Evolutionary conservation across 2,113 vertebrate species (phyloP), one percentile per base, ranked within the genome.

Genomic region (Ictidomys tridecemlineatus): DNA sequence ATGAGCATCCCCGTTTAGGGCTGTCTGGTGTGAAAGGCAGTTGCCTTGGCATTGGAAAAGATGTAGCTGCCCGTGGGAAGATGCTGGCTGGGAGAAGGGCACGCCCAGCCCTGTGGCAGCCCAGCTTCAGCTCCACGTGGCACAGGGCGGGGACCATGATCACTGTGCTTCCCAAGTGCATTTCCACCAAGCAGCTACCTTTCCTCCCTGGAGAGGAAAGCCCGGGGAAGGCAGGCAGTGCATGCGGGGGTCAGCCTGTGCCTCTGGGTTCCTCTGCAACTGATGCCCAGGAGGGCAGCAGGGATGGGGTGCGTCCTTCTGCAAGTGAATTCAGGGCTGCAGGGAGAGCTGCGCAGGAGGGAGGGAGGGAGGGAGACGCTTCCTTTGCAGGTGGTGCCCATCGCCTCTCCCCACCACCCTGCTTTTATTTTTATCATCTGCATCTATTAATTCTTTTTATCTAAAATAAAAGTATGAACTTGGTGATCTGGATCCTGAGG

Each of bases 401-500:
- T 65, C 22, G 56, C 67, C 76, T 24, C 0, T 69, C 78, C 11
- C 28, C 2, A 0, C 58, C 11, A 8, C 28, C 10, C 22, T 18
- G 28, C 18, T 51, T 91, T 69, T 42, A 70, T 51, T 63, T 51
- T 45, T 76, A 69, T 7, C 28, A 53, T 42, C 37, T 8, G 10
- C 51, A 73, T 48, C 86, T 63, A 26, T 78, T 48, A 94, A 2
- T 51, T 51, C 12, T 51, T 12, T 77, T 93, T 89, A n/a, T 70
- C 28, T 85, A 48, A 92, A 58, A 82, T 72, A 86, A 91, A 95
- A 77, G n/a, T 10, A 74, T 65, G 48, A 88, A 82, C 70, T 94
- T 72, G n/a, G 13, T 91, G 85, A 94, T 74, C 90, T 89, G 89
- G 61, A 88, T 73, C 78, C 78, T 56, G 78, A 94, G 67, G 39